phyloP scores from a whole-genome alignment of 2,797 vertebrate genomes.

The Neosilurus mollespiculum region DNA sequence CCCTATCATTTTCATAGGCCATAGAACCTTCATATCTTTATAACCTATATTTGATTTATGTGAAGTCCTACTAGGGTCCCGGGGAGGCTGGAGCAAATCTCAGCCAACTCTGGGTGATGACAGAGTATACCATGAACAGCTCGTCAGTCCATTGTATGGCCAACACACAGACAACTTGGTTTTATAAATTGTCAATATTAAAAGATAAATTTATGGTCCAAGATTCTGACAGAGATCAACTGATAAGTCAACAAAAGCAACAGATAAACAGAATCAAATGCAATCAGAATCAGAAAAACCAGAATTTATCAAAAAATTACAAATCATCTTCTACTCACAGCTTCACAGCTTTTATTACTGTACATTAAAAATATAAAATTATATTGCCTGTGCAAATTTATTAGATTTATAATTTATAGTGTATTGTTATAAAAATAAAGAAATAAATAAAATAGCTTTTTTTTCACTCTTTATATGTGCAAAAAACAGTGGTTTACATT shows the following conservation, averaged over 20 bases:
- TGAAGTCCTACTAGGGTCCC: too few species aligned
- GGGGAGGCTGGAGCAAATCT: too few species aligned
- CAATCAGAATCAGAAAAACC: background rate
- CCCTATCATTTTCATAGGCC: background rate
- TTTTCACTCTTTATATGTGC: too few species aligned
- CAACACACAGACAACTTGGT: too few species aligned
- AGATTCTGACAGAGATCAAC: background rate
- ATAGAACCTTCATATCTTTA: background rate
- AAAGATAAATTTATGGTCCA: background rate
- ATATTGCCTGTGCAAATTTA: background rate
- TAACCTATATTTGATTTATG: background rate
- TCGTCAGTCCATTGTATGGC: too few species aligned
- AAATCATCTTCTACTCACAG: background rate
- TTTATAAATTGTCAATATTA: background rate
- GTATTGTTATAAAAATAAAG: too few species aligned
- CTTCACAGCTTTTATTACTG: background rate
- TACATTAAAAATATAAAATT: background rate
- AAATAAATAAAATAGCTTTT: too few species aligned
- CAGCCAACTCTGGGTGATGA: too few species aligned
- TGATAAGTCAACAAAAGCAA: background rate
- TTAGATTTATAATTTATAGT: too few species aligned
- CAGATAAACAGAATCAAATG: background rate
- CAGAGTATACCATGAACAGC: too few species aligned
- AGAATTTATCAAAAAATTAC: background rate
- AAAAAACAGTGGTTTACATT: too few species aligned